Evolutionary conservation across 1,140 invertebrate species (phyloP), one percentile per base, ranked within the genome.

Genomic region (Phenacoccus solenopsis): DNA sequence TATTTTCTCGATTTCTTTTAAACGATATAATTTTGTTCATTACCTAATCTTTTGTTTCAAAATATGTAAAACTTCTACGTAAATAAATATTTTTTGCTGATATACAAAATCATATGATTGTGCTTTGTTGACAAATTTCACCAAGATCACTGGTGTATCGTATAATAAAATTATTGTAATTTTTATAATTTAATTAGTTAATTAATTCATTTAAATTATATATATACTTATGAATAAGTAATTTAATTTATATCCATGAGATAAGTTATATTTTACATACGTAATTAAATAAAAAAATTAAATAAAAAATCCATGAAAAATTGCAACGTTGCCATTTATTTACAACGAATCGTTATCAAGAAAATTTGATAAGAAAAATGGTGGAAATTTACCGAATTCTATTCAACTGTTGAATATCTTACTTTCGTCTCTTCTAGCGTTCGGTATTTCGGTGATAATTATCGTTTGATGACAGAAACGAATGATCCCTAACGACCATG

Each of bases 31-130:
- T 49, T n/a, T 49, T 49, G 38, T 49, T 49, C 38, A 49, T 49
- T n/a, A n/a, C n/a, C n/a, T n/a, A 49, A 49, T 49, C 38, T 16
- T 49, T 49, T n/a, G 38, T 49, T 49, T 49, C 20, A 49, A 49
- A 49, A 49, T 49, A 49, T 16, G 12, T 49, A 49, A 49, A 49
- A 9, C 2, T 49, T 16, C 38, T 9, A 16, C 38, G 38, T 49
- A 49, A 49, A 49, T 49, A 49, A 49, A 49, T 49, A 3, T 49
- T 3, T 16, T n/a, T 16, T 49, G 38, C 20, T 49, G 38, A n/a
- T 49, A 49, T n/a, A 49, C 38, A 49, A 49, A 49, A 49, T 49
- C 38, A 49, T 49, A 49, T 49, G 38, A n/a, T n/a, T n/a, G n/a
- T 49, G 13, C 16, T 9, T 16, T 49, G 38, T 49, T 49, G 38